These are phyloP conservation scores for Tenthredo amoena DNA, from an alignment of 2,888 invertebrate species.

Conservation along the genomic window DNA sequence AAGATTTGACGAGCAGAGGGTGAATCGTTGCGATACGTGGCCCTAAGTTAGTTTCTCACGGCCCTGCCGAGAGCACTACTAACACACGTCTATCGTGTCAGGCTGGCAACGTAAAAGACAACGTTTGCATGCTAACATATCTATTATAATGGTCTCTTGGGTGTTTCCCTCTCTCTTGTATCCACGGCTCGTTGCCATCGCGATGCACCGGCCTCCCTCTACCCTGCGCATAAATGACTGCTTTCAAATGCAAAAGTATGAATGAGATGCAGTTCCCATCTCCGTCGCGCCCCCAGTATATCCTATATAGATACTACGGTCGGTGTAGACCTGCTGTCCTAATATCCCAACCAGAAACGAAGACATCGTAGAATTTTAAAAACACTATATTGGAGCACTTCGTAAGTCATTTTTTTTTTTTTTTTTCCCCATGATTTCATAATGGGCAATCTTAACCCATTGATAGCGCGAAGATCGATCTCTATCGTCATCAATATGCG, in stretches of 20 bases:
- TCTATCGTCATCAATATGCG: background rate
- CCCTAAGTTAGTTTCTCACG: constrained; percentile 16
- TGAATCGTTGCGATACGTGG: background rate
- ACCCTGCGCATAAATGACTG: constrained; percentile 78
- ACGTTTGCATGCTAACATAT: constrained; percentile 72
- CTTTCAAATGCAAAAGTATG: constrained; percentile 83
- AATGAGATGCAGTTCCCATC: constrained; percentile 81
- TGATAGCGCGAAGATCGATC: background rate
- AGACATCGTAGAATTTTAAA: background rate
- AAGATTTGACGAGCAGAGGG: background rate
- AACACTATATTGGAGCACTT: background rate
- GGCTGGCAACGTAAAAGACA: constrained; percentile 66
- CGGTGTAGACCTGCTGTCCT: constrained; percentile 12
- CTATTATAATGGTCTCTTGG: constrained; percentile 70
- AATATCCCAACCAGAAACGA: constrained; percentile 10
- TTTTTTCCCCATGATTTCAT: constrained; percentile 73
- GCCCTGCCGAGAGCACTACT: constrained; percentile 45
- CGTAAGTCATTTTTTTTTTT: constrained; percentile 65
- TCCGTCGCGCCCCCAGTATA: constrained; percentile 65
- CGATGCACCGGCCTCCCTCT: constrained; percentile 36
- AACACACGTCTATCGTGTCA: constrained; percentile 57
- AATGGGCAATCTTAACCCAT: constrained; percentile 58
- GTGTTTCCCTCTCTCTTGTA: constrained; percentile 70
- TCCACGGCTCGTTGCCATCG: constrained; percentile 58
- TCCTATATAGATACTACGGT: constrained; percentile 52